Conservation (phyloP, 2,797 vertebrate species). For the Sparus aurata region DNA sequence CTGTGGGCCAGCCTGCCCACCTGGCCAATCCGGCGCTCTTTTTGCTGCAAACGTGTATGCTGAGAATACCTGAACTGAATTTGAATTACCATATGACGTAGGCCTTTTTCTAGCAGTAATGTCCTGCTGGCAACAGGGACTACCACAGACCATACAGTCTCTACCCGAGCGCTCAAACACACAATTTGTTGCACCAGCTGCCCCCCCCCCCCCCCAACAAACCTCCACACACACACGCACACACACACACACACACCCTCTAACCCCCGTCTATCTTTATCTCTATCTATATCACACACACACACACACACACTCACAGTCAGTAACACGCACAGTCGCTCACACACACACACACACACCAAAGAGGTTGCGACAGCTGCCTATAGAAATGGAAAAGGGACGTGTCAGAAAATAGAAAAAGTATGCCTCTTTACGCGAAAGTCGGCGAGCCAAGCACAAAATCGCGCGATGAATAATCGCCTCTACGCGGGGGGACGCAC, state of each 20-base stretch:
- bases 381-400: constrained; percentile 18
- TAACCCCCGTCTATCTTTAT: constrained; percentile 43
- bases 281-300: constrained; percentile 1
- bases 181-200: constrained; percentile 78
- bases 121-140: constrained; percentile 83
- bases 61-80: constrained; percentile 88
- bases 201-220: not conserved
- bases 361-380: constrained; percentile 64
- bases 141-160: constrained; percentile 64
- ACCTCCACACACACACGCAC: not conserved
- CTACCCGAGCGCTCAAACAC: constrained; percentile 66
- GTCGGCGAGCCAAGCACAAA: constrained; percentile 34
- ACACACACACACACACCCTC: not conserved
- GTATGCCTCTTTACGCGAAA: constrained; percentile 39
- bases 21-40: constrained; percentile 75
- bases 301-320: constrained; percentile 32
- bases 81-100: constrained; percentile 89
- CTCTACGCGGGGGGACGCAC: constrained; percentile 1
- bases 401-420: constrained; percentile 28
- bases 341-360: constrained; percentile 35
- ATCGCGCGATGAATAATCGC: constrained; percentile 40
- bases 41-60: constrained; percentile 83
- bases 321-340: not conserved
- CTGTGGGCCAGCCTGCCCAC: constrained; percentile 65
- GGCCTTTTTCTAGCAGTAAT: constrained; percentile 79